These are phyloP conservation scores for Parauchenoglanis punctatus DNA, from an alignment of 2,797 vertebrate genomes.

Conservation along the genomic window DNA sequence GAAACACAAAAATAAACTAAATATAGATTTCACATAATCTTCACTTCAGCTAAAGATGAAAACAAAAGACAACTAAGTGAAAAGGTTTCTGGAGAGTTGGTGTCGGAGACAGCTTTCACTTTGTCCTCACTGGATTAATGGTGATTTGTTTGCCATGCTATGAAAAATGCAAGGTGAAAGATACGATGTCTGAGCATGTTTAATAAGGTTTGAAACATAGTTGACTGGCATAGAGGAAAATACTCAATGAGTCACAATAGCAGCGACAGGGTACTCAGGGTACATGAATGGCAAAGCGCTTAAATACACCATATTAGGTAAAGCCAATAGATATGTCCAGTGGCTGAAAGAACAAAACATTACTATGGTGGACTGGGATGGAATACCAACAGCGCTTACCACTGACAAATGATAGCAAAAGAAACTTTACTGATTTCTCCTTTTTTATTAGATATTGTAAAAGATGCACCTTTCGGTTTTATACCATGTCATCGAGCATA, in stretches of 20 bases:
- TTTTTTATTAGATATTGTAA: not conserved
- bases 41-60: conserved; percentile 29
- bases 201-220: not conserved
- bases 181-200: not conserved
- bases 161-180: not conserved
- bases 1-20: conserved; percentile 59
- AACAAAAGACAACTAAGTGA: not conserved
- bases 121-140: not conserved
- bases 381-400: not conserved
- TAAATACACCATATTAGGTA: too few species aligned
- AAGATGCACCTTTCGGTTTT: not conserved
- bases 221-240: not conserved
- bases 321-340: not conserved
- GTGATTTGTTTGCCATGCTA: not conserved
- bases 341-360: not conserved
- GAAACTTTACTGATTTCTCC: not conserved
- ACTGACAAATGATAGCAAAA: not conserved
- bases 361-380: not conserved
- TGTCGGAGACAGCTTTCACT: not conserved
- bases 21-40: conserved; percentile 30
- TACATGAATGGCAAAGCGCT: not conserved
- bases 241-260: not conserved
- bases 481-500: not conserved
- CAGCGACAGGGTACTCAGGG: not conserved
- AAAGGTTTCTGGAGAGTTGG: not conserved